phyloP scores from a whole-genome alignment of 2,113 vertebrate species.

The Peromyscus polionotus region DNA sequence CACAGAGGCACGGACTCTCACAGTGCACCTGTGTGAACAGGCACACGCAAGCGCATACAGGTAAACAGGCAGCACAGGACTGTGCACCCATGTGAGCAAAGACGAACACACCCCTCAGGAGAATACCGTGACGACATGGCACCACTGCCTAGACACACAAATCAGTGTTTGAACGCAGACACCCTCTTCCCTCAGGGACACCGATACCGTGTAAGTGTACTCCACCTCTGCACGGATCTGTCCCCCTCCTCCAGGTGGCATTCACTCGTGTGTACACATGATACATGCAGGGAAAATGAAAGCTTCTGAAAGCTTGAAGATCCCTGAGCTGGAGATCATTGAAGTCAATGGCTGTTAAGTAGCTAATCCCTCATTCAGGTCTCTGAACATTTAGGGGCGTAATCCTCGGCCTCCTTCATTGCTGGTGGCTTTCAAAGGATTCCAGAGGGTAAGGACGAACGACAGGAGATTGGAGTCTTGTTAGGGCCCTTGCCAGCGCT shows the following conservation, averaged over 20 bases:
- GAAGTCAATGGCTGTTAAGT: constrained; percentile 64
- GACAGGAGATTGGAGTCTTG: neutral
- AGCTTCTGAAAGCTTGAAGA: neutral
- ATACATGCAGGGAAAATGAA: neutral
- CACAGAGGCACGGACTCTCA: no score
- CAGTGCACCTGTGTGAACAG: neutral
- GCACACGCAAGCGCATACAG: neutral
- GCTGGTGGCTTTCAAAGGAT: constrained; percentile 56
- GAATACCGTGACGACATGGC: accelerated
- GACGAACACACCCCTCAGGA: neutral
- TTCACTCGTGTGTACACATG: neutral
- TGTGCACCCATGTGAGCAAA: neutral
- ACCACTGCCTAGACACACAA: neutral
- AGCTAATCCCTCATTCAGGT: constrained; percentile 71
- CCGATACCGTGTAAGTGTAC: neutral
- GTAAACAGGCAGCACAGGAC: neutral
- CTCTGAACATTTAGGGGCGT: constrained; percentile 19
- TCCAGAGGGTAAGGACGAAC: constrained; percentile 25
- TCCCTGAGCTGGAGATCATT: neutral
- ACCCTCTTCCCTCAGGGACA: accelerated
- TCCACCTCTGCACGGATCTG: accelerated
- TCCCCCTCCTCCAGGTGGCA: neutral
- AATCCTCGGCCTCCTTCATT: constrained; percentile 43
- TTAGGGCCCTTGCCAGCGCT: neutral
- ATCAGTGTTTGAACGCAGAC: accelerated